Evolutionary conservation across 2,113 vertebrate genomes (phyloP), one percentile per base, ranked within the genome.

Genomic region (Sander lucioperca): DNA sequence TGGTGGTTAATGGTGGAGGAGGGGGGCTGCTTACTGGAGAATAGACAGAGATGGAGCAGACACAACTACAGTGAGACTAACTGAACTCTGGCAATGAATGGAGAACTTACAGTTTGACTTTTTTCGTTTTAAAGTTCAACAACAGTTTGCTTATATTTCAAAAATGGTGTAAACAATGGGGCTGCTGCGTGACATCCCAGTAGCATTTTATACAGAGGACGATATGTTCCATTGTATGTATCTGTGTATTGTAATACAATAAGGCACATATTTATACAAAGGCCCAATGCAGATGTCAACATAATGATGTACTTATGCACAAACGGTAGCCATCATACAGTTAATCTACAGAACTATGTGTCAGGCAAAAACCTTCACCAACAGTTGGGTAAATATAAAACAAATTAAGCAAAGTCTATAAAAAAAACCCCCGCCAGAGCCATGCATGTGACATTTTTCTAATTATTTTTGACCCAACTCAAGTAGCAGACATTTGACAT

Each of bases 1-100:
- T 96, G 94, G 88, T 88, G 81, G 82, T 58, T 66, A 48, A 23
- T 39, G 65, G 78, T 13, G 56, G 53, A 64, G 63, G 30, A 5
- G n/a, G 15, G 11, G 25, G 63, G 51, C 0, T 13, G 19, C 18
- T 61, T 56, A 79, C 51, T 78, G 69, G 57, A 71, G 61, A 57
- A 72, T 0, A 73, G 56, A 67, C 33, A 73, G 71, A 79, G 71
- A 66, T 67, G 36, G 10, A 86, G 61, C 30, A 57, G 48, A 58
- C 69, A 57, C 54, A 81, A 65, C 50, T 62, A 72, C 58, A 77
- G 80, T 57, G 48, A 59, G 9, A 63, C 21, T 13, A 11, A 74
- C 6, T 71, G 48, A 87, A 39, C 62, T 67, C 63, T 47, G 23
- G 6, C 15, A 12, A 33, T 45, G 36, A 65, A 39, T 33, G 47